Evolutionary conservation across 2,888 invertebrate genomes (phyloP).

Genomic region (Hoplodrina ambigua): DNA sequence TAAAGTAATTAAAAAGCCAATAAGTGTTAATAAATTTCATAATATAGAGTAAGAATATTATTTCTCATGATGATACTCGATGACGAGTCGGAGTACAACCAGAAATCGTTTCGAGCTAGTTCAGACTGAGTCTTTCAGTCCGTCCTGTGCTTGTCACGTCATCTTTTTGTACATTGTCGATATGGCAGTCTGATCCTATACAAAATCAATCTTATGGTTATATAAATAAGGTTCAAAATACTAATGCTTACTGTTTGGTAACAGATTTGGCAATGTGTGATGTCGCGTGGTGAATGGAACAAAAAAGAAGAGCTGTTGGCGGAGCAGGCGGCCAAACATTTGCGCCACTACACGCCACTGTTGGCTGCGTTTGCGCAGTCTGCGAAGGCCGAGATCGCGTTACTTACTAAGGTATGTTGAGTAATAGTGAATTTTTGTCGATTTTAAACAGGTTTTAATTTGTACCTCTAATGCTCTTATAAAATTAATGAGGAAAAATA

Average conservation of each 20-base stretch:
- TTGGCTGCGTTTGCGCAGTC: constrained; percentile 96
- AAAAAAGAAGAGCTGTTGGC: constrained; percentile 99
- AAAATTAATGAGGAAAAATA: too few species aligned
- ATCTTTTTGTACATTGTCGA: constrained; percentile 75
- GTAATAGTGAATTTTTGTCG: not conserved
- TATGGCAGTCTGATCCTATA: constrained; percentile 83
- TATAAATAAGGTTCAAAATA: constrained; percentile 5
- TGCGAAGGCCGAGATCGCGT: constrained; percentile 96
- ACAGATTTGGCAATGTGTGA: constrained; percentile 98
- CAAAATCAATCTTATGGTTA: not conserved
- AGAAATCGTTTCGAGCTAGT: constrained; percentile 62
- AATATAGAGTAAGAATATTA: not conserved
- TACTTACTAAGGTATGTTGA: constrained; percentile 93
- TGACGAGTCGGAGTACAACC: constrained; percentile 87
- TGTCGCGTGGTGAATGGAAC: constrained; percentile 99
- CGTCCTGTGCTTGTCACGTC: constrained; percentile 62
- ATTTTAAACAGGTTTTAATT: too few species aligned
- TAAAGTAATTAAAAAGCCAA: too few species aligned
- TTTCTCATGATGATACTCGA: constrained; percentile 87
- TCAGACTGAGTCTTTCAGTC: constrained; percentile 79
- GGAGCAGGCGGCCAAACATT: constrained; percentile 98
- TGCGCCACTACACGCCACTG: constrained; percentile 96
- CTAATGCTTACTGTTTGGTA: constrained; percentile 31
- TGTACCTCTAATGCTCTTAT: too few species aligned
- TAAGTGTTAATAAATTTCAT: not conserved